Evolutionary conservation across 2,113 vertebrate genomes (phyloP).

Genomic region (Romanogobio albipinnatus): DNA sequence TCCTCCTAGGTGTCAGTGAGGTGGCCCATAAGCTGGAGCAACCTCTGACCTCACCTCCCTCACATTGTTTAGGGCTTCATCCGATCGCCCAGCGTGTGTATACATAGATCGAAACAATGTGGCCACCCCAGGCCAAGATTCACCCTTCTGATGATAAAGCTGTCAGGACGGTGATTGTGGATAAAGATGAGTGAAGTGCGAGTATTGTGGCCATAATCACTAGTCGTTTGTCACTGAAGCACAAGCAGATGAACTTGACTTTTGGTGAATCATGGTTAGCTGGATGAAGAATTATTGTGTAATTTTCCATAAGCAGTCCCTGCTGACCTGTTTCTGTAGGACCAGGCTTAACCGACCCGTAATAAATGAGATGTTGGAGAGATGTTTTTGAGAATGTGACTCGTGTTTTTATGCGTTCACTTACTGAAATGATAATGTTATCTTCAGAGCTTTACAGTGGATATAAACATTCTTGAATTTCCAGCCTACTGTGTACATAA

Average conservation of each 20-base stretch:
- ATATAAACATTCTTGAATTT: conserved; percentile 3
- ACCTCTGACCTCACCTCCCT: conserved; percentile 51
- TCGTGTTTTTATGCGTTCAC: not conserved
- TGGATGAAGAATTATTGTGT: not conserved
- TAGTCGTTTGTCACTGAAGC: conserved; percentile 55
- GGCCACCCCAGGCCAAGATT: conserved; percentile 66
- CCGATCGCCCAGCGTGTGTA: conserved; percentile 55
- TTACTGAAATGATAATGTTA: conserved; percentile 14
- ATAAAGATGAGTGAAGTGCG: conserved; percentile 73
- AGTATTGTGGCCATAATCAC: conserved; percentile 51
- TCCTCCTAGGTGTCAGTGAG: conserved; percentile 64
- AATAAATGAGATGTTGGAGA: conserved; percentile 18
- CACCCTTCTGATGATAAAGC: conserved; percentile 69
- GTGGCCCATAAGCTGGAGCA: conserved; percentile 52
- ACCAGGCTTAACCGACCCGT: not conserved
- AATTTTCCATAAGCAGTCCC: not conserved
- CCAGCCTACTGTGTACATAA: conserved; percentile 30
- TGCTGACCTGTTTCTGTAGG: not conserved
- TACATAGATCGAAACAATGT: conserved; percentile 66
- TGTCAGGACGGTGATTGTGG: conserved; percentile 65
- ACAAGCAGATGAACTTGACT: not conserved
- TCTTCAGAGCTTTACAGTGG: not conserved
- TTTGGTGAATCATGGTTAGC: not conserved
- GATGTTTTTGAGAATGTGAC: conserved; percentile 10
- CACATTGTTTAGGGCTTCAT: conserved; percentile 64